Conservation (phyloP, 2,113 vertebrate species). For the Osmerus eperlanus region DNA sequence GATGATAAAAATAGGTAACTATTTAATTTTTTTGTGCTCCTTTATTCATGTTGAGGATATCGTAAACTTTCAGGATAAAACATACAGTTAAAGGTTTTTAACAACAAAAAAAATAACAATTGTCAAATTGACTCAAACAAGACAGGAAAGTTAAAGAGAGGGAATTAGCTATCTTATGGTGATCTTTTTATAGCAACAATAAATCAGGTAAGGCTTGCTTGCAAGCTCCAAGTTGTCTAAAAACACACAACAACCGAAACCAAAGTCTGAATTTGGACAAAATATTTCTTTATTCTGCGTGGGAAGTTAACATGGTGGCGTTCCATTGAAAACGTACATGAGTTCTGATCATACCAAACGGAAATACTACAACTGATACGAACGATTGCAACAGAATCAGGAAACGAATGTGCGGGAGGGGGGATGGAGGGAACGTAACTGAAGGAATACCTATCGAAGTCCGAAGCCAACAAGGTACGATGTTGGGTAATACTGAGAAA, state of each 20-base stretch:
- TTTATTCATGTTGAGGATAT: too few species aligned
- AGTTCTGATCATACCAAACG: conserved; percentile 66
- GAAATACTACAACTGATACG: conserved; percentile 67
- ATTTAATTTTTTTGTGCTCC: too few species aligned
- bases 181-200: too few species aligned
- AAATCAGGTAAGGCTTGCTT: too few species aligned
- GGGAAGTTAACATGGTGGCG: conserved; percentile 63
- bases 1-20: too few species aligned
- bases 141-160: too few species aligned
- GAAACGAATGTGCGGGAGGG: conserved; percentile 41
- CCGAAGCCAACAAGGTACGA: conserved; percentile 41
- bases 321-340: conserved; percentile 64
- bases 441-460: conserved; percentile 56
- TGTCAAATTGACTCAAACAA: too few species aligned
- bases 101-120: too few species aligned
- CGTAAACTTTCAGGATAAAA: too few species aligned
- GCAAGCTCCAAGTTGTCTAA: too few species aligned
- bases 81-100: too few species aligned
- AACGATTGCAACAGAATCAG: conserved; percentile 66
- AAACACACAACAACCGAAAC: not conserved
- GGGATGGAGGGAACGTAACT: conserved; percentile 49
- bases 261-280: conserved; percentile 63
- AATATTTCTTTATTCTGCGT: conserved; percentile 76
- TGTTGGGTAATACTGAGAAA: conserved; percentile 58
- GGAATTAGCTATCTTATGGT: too few species aligned